These are phyloP conservation scores for Ylistrum balloti DNA, from an alignment of 1,140 invertebrate genomes.

Conservation along the genomic window DNA sequence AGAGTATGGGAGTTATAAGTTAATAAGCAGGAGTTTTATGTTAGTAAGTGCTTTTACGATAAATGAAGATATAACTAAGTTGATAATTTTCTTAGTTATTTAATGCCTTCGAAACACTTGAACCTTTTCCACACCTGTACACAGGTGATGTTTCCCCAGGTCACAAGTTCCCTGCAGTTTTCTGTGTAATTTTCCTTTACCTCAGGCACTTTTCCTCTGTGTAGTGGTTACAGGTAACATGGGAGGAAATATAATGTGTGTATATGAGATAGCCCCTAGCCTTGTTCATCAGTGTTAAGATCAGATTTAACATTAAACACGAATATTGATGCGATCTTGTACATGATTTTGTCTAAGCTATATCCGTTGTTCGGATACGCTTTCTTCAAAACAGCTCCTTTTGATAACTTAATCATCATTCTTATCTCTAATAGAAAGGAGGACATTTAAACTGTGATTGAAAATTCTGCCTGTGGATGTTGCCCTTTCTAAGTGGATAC, in stretches of 20 bases:
- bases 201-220: not conserved
- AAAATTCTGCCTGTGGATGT: not conserved
- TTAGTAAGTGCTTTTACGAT: not conserved
- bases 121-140: slow-evolving; percentile 12
- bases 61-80: not conserved
- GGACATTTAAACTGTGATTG: not conserved
- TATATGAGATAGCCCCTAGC: not conserved
- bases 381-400: not conserved
- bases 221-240: not conserved
- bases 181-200: slow-evolving; percentile 27
- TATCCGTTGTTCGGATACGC: not conserved
- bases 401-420: not conserved
- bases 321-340: not conserved
- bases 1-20: not conserved
- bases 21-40: not conserved
- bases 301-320: not conserved
- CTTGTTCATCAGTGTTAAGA: not conserved
- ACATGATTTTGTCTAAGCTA: not conserved
- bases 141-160: slow-evolving; percentile 27
- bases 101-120: not conserved
- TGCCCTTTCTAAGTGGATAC: not conserved
- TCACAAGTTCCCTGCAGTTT: slow-evolving; percentile 30
- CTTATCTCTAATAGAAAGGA: not conserved
- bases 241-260: not conserved
- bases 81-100: not conserved